Base-by-base conservation (phyloP, 1,140 invertebrate genomes). In the Cyclargus thomasi region DNA sequence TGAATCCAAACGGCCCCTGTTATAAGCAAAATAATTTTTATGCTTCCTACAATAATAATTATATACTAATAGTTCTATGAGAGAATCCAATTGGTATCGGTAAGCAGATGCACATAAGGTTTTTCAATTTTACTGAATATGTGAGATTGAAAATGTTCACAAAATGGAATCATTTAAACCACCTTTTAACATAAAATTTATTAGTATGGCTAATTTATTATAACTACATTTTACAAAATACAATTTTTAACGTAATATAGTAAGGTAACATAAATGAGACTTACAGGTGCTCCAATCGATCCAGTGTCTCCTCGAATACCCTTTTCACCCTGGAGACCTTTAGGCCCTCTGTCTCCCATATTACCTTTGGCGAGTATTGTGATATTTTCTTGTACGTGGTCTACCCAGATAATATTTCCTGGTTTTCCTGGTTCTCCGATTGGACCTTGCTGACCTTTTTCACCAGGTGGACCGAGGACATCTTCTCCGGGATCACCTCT, bases 241-340 rank as follows among this genome's bases (percentile, higher is more conserved):
- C 17, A 20, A 7, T 21, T 6, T 18, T 4, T 55, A 55, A 62
- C 16, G 1, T 20, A n/a, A n/a, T n/a, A 1, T 17, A 20, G 29
- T 16, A 62, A 62, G 29, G 23, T 21, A 20, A 22, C 8, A 23
- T 22, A 62, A 53, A 53, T 22, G 23, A 66, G 67, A 87, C 91
- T 90, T 81, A 94, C 93, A 18, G 74, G 76, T 36, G 83, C 80
- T 69, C 94, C 94, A 70, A 85, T 87, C 16, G 82, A 77, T 63
- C 93, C 95, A 4, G 73, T 39, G 68, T 91, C 90, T 66, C 96
- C 96, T 55, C 47, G 64, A 18, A 83, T 74, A 39, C 91, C 91
- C 71, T 78, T 85, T 22, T 85, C 82, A n/a, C 91, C 91, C 71
- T 77, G 88, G 6, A 73, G 71, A 53, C 91, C 91, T 76, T 91